A percentile compares a stretch with the other conserved stretches of the same genome.
Evolutionary conservation across 2,113 vertebrate species (phyloP).

Genomic region (Calonectris borealis): DNA sequence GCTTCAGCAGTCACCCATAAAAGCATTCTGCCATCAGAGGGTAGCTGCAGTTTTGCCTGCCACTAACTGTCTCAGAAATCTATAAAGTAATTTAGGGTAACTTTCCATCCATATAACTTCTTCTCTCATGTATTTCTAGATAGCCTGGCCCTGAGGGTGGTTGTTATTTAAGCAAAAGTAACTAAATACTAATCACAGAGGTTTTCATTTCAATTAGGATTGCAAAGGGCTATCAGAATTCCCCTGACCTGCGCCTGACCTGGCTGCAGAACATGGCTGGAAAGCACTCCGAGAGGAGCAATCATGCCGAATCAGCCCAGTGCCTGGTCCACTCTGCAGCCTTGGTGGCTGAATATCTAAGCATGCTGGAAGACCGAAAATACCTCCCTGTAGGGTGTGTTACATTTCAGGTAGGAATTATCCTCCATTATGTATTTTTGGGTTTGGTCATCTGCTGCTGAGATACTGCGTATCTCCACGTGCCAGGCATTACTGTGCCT

Average conservation of each 20-base stretch:
- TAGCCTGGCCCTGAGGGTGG: not conserved
- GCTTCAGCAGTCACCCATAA: not conserved
- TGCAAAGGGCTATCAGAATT: conserved; percentile 98
- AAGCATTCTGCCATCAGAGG: not conserved
- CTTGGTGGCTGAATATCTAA: conserved; percentile 95
- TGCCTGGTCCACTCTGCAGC: conserved; percentile 98
- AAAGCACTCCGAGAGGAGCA: conserved; percentile 94
- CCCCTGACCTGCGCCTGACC: conserved; percentile 92
- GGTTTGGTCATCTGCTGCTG: not conserved
- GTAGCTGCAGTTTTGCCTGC: not conserved
- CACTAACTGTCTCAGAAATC: not conserved
- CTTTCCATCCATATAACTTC: not conserved
- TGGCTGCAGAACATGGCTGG: conserved; percentile 99
- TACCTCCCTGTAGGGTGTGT: conserved; percentile 98
- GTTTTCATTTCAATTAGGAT: conserved; percentile 78
- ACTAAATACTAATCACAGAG: not conserved
- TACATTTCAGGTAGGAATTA: conserved; percentile 89
- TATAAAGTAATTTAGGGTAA: not conserved
- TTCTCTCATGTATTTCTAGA: not conserved
- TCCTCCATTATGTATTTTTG: not conserved
- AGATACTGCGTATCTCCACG: not conserved
- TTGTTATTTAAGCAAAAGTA: not conserved
- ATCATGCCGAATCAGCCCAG: conserved; percentile 95
- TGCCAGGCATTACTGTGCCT: not conserved
- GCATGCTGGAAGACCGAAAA: conserved; percentile 98